These are phyloP conservation scores for Shinisaurus crocodilurus DNA, from an alignment of 2,113 vertebrate species.

Conservation along the genomic window DNA sequence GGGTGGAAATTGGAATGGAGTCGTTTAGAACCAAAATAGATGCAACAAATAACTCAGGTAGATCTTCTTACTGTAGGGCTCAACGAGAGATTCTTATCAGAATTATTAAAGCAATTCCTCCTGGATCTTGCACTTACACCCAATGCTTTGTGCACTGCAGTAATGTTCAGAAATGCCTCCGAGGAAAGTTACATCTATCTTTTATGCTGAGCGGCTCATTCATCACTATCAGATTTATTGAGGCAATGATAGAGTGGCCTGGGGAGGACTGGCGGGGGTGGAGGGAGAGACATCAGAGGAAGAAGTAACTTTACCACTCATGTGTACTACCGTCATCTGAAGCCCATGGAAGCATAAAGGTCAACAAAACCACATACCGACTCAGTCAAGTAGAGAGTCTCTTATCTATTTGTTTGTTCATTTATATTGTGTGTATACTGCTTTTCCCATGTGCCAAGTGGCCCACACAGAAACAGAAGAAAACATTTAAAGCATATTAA, in stretches of 20 bases:
- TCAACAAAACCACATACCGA: neutral
- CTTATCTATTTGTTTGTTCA: neutral
- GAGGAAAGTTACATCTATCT: constrained; percentile 23
- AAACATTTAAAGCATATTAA: neutral
- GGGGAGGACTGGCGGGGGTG: neutral
- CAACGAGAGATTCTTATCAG: constrained; percentile 1
- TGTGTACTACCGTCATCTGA: neutral
- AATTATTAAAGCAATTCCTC: constrained; percentile 31
- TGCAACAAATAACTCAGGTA: neutral
- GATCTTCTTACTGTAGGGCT: neutral
- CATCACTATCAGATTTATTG: constrained; percentile 38
- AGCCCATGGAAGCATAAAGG: neutral
- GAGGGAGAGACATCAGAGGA: neutral
- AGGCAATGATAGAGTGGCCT: constrained; percentile 20
- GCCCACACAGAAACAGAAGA: neutral
- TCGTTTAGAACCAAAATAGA: neutral
- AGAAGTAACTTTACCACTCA: constrained; percentile 13
- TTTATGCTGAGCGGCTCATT: constrained; percentile 39
- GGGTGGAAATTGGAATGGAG: neutral
- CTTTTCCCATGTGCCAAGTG: neutral
- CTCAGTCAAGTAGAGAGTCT: neutral
- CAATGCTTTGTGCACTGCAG: constrained; percentile 15
- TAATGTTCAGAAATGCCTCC: constrained; percentile 27
- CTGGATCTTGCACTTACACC: constrained; percentile 15
- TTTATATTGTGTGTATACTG: neutral